These are phyloP conservation scores for Drosophila demipolita DNA, from an alignment of 2,888 invertebrate species.

Conservation along the genomic window DNA sequence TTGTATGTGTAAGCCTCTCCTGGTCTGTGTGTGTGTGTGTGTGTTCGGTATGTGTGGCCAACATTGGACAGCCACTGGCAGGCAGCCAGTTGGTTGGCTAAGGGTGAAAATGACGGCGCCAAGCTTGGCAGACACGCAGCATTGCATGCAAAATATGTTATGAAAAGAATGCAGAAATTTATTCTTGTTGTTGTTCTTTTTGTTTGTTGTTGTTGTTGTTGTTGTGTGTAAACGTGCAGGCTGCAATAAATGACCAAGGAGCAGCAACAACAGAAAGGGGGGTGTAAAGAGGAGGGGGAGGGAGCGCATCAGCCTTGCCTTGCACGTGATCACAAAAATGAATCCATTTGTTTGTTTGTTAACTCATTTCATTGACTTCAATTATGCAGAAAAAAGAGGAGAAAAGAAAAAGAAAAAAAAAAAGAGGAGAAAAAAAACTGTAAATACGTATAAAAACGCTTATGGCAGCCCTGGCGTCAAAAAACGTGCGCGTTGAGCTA, in stretches of 20 bases:
- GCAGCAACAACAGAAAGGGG: neutral
- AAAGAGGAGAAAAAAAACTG: neutral
- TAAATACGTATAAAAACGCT: slow-evolving; percentile 21
- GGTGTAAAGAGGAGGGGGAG: too few relatives aligned
- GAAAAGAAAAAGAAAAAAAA: slow-evolving; percentile 54
- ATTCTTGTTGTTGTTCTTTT: slow-evolving; percentile 35
- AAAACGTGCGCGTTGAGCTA: slow-evolving; percentile 56
- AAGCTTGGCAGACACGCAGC: slow-evolving; percentile 73
- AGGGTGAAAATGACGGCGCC: slow-evolving; percentile 75
- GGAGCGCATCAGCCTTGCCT: slow-evolving; percentile 8
- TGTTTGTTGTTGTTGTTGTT: slow-evolving; percentile 37
- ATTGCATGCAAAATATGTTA: slow-evolving; percentile 77
- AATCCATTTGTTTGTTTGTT: slow-evolving; percentile 74
- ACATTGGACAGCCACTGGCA: slow-evolving; percentile 34
- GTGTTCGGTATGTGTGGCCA: slow-evolving; percentile 20
- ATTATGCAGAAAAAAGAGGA: slow-evolving; percentile 69
- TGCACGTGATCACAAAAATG: slow-evolving; percentile 70
- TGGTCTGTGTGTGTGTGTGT: slow-evolving; percentile 31
- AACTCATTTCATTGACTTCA: slow-evolving; percentile 73
- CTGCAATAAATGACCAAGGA: slow-evolving; percentile 14
- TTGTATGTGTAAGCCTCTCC: slow-evolving; percentile 13
- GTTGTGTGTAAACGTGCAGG: slow-evolving; percentile 54
- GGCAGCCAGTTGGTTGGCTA: slow-evolving; percentile 34
- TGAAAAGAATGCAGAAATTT: slow-evolving; percentile 69
- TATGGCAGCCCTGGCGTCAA: slow-evolving; percentile 15